Evolutionary conservation across 35 echinoderm and acorn worm genomes (phyloP).

Genomic region (Nesometra sesokonis): DNA sequence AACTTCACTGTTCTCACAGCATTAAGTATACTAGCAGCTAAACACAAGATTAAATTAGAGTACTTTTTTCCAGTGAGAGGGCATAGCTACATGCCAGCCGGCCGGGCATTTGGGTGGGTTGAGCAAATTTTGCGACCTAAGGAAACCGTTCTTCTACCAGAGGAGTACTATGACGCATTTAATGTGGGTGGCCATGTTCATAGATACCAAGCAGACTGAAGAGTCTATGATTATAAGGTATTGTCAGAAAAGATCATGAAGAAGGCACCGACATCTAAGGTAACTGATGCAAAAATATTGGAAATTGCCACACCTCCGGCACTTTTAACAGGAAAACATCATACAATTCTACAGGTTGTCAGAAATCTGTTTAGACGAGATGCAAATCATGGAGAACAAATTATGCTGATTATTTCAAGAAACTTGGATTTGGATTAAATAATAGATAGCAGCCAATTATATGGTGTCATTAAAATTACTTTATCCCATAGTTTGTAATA

Average conservation of each 20-base stretch:
- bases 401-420: no score
- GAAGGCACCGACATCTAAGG: slow-evolving; percentile 1
- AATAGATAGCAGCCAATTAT: no score
- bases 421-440: no score
- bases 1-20: slow-evolving; percentile 21
- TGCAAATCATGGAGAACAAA: slow-evolving; percentile 1
- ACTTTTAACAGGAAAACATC: background rate
- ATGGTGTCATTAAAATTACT: no score
- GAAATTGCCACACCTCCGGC: background rate
- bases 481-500: no score
- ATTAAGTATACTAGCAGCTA: slow-evolving; percentile 7
- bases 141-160: slow-evolving; percentile 41
- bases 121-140: slow-evolving; percentile 16
- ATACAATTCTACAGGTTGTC: slow-evolving; percentile 6
- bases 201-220: slow-evolving; percentile 18
- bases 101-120: slow-evolving; percentile 30
- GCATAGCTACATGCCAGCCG: slow-evolving; percentile 34
- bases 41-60: background rate
- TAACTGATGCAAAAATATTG: slow-evolving; percentile 26
- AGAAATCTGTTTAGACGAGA: slow-evolving; percentile 14
- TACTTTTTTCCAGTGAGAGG: slow-evolving; percentile 20
- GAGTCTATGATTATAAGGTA: background rate
- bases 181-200: slow-evolving; percentile 16
- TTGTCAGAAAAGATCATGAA: background rate
- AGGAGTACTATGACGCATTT: slow-evolving; percentile 23